Evolutionary conservation across 1,140 invertebrate genomes (phyloP).

Genomic region (Metopolophium dirhodum): DNA sequence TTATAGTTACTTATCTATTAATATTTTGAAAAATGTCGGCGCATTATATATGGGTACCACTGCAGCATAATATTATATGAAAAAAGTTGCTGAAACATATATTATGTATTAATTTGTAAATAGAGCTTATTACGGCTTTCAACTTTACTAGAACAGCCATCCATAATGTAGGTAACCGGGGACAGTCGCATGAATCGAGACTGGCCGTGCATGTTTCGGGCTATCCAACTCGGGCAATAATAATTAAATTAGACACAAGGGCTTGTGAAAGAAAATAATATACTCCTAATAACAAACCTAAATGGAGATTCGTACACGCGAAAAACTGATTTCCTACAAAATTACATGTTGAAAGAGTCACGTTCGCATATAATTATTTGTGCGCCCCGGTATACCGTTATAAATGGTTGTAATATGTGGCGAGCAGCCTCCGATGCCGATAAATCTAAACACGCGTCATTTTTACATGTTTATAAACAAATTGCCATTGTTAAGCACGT

Average conservation of each 20-base stretch:
- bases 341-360: slow-evolving; percentile 47
- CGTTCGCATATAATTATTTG: slow-evolving; percentile 46
- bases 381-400: slow-evolving; percentile 35
- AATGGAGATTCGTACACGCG: background rate
- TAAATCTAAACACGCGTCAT: slow-evolving; percentile 40
- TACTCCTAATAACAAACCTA: slow-evolving; percentile 10
- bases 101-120: background rate
- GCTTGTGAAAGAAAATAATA: slow-evolving; percentile 6
- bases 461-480: slow-evolving; percentile 42
- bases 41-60: background rate
- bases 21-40: background rate
- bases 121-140: background rate
- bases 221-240: background rate
- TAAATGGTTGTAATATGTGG: slow-evolving; percentile 41
- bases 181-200: background rate
- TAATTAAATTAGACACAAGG: slow-evolving; percentile 12
- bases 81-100: background rate
- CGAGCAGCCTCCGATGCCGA: slow-evolving; percentile 10
- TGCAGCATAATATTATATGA: too few species aligned
- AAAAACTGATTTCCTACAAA: slow-evolving; percentile 22
- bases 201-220: background rate
- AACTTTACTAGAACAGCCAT: background rate
- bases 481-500: slow-evolving; percentile 25
- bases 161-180: background rate
- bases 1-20: slow-evolving; percentile 1